Base-by-base conservation (phyloP, 2,113 vertebrate genomes). In the Syrrhaptes paradoxus region DNA sequence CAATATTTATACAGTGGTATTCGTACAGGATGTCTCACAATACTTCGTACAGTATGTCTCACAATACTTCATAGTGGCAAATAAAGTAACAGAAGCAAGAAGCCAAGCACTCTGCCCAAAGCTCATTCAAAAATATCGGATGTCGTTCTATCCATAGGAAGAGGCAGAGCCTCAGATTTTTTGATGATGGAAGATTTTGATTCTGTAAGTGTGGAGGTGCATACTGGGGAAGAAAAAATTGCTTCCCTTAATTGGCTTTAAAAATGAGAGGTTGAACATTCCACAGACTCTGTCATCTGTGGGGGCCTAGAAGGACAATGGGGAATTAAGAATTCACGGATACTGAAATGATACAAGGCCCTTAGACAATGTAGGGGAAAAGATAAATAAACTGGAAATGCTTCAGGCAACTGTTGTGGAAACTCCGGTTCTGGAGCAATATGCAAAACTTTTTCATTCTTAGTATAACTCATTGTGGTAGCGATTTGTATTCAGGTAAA, bases 111-210 rank as follows among this genome's bases (percentile, higher is more conserved):
- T 57, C 31, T 62, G 28, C 17, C 65, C 80, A 97, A 95, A 87
- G 38, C 17, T 46, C 49, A 31, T 66, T 19, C 5, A 3, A 76
- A 95, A 94, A 54, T 51, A 86, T 18, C 80, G 65, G 29, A 95
- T 97, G 96, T 97, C n/a, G 92, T 62, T 91, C 91, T 85, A 80
- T 89, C 65, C 41, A 38, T 52, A 94, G 9, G 43, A 96, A 70
- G 25, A 89, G 18, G 66, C 29, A 84, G 38, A 90, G 41, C 59
- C 8, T 93, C 31, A 51, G 75, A 52, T 28, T 74, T 93, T 65
- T 66, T 94, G 55, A 36, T 77, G 41, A 81, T 46, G 54, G 91
- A 84, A 79, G 19, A 3, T 31, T 72, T 76, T 86, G 55, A 49
- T 89, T 76, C 43, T 77, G 26, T 7, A 83, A 80, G 2, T 48